Evolutionary conservation across 2,797 vertebrate genomes (phyloP).

Genomic region (Hemibagrus guttatus): DNA sequence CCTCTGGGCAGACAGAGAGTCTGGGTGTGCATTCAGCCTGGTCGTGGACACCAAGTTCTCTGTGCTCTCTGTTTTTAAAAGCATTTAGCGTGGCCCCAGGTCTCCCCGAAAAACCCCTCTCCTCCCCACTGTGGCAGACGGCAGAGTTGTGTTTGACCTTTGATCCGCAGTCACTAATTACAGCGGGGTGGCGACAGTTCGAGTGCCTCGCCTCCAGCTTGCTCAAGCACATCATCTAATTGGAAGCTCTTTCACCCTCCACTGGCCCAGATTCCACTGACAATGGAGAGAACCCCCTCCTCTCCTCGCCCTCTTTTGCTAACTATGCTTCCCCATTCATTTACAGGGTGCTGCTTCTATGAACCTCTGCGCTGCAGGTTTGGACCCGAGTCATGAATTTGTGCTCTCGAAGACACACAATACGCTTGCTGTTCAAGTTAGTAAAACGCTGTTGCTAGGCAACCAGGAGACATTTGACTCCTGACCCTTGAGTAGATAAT

Average conservation of each 20-base stretch:
- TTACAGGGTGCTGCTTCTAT: slow-evolving; percentile 41
- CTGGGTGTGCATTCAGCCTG: slow-evolving; percentile 53
- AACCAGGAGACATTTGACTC: not conserved
- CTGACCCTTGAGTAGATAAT: not conserved
- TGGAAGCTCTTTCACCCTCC: slow-evolving; percentile 80
- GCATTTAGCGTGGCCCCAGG: slow-evolving; percentile 32
- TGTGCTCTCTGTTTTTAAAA: slow-evolving; percentile 55
- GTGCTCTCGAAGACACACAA: not conserved
- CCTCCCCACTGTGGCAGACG: slow-evolving; percentile 76
- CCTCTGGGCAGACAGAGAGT: slow-evolving; percentile 54
- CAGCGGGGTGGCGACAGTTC: slow-evolving; percentile 88
- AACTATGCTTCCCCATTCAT: not conserved
- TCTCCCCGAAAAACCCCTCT: slow-evolving; percentile 11
- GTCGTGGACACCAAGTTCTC: slow-evolving; percentile 37
- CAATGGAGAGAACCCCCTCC: slow-evolving; percentile 59
- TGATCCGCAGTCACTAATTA: slow-evolving; percentile 90
- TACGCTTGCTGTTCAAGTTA: not conserved
- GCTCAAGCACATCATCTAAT: slow-evolving; percentile 85
- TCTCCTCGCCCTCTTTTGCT: slow-evolving; percentile 17
- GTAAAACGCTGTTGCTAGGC: slow-evolving; percentile 7
- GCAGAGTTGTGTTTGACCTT: slow-evolving; percentile 85
- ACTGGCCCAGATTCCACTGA: slow-evolving; percentile 68
- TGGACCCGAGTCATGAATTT: not conserved
- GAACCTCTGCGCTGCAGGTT: not conserved
- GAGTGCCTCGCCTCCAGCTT: slow-evolving; percentile 79